phyloP scores from a whole-genome alignment of 1,140 invertebrate genomes.

The Cheumatopsyche charites region DNA sequence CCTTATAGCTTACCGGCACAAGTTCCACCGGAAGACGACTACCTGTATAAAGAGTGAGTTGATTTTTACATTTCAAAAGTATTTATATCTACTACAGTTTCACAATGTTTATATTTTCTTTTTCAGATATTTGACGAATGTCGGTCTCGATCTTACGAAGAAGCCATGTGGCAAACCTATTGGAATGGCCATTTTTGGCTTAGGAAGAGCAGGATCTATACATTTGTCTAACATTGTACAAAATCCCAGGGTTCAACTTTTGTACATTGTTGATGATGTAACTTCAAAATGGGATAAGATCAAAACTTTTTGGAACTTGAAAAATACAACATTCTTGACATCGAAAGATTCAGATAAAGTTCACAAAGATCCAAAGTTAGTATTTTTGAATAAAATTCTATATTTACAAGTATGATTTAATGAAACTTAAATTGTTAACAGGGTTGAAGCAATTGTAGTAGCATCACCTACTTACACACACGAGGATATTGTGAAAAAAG shows the following conservation, averaged over 20 bases:
- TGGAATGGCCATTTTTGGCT: constrained; percentile 64
- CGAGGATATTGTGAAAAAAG: constrained; percentile 64
- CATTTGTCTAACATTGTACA: constrained; percentile 64
- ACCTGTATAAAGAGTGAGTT: constrained; percentile 45
- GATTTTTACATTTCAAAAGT: constrained; percentile 6
- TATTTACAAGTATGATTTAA: constrained; percentile 31
- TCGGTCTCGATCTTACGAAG: constrained; percentile 32
- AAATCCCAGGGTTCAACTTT: constrained; percentile 62
- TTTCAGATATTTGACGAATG: constrained; percentile 41
- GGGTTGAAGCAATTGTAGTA: constrained; percentile 65
- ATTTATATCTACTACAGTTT: not conserved
- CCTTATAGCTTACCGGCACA: constrained; percentile 38
- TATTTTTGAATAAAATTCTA: constrained; percentile 13
- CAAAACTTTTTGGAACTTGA: constrained; percentile 61
- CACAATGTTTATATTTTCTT: constrained; percentile 5
- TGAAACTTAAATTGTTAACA: constrained; percentile 46
- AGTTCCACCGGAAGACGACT: constrained; percentile 37
- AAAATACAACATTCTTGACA: constrained; percentile 59
- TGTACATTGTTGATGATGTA: constrained; percentile 68
- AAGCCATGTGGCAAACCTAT: constrained; percentile 48
- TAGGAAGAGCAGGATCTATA: constrained; percentile 68
- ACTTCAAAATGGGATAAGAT: constrained; percentile 58
- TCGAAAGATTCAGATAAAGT: constrained; percentile 62
- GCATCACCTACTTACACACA: constrained; percentile 68
- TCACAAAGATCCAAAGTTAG: constrained; percentile 64